These are phyloP conservation scores for Eretmocerus hayati DNA, from an alignment of 2,888 invertebrate genomes.

Conservation along the genomic window DNA sequence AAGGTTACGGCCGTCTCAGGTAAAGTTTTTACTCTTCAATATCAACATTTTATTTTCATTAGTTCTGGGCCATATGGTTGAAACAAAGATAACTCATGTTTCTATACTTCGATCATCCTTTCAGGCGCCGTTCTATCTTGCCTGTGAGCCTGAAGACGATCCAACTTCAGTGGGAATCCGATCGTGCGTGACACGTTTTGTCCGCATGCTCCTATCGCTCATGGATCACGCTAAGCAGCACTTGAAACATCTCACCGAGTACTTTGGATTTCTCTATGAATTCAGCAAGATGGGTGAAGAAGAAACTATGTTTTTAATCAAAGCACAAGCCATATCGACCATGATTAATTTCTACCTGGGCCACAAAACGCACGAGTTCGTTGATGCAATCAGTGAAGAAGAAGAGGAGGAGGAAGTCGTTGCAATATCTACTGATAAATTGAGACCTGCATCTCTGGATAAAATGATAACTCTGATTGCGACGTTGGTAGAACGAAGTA, in stretches of 20 bases:
- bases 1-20: conserved; percentile 64
- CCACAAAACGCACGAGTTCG: conserved; percentile 68
- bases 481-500: conserved; percentile 79
- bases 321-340: conserved; percentile 79
- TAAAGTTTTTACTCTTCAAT: neutral
- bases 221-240: conserved; percentile 85
- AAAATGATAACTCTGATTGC: conserved; percentile 93
- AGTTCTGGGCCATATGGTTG: no score
- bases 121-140: conserved; percentile 56
- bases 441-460: conserved; percentile 83
- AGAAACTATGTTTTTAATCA: conserved; percentile 80
- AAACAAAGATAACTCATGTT: neutral
- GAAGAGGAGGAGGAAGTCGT: conserved; percentile 66
- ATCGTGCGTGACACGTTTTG: conserved; percentile 88
- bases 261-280: conserved; percentile 85
- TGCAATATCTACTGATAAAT: conserved; percentile 64
- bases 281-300: conserved; percentile 94
- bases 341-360: conserved; percentile 91
- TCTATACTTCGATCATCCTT: neutral
- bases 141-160: conserved; percentile 56
- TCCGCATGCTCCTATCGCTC: conserved; percentile 77
- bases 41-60: neutral
- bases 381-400: conserved; percentile 65
- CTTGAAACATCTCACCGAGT: conserved; percentile 82
- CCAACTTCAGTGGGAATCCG: conserved; percentile 57